Percentiles rank a stretch among this genome's conserved stretches.
These are phyloP conservation scores for Patiria miniata DNA, from an alignment of 35 echinoderm and acorn worm genomes.

Conservation along the genomic window DNA sequence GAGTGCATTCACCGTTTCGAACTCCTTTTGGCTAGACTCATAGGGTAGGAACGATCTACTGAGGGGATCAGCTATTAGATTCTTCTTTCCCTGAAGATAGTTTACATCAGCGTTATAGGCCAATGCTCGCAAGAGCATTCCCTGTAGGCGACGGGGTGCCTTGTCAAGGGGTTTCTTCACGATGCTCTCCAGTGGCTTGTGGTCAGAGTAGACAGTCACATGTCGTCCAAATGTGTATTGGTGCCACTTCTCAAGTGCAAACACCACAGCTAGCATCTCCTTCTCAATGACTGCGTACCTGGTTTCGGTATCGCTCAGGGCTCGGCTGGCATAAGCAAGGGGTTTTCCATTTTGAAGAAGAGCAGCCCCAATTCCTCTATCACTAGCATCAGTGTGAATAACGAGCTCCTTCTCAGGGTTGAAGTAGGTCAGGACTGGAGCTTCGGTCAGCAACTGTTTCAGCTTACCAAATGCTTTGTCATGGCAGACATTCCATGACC, in stretches of 20 bases:
- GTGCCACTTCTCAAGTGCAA: constrained; percentile 40
- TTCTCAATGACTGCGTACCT: constrained; percentile 59
- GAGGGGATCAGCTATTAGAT: constrained; percentile 32
- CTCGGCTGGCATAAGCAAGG: constrained; percentile 43
- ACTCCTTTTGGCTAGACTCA: not conserved
- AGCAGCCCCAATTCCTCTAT: constrained; percentile 45
- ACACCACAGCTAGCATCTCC: constrained; percentile 53
- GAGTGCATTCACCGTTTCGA: not conserved
- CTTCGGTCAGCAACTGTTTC: constrained; percentile 45
- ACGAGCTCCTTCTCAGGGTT: constrained; percentile 37
- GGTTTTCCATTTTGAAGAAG: constrained; percentile 39
- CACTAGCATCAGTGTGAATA: too few relatives aligned
- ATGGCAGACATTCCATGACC: constrained; percentile 33
- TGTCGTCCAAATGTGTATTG: constrained; percentile 53
- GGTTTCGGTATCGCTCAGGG: constrained; percentile 38
- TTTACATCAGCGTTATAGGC: constrained; percentile 21
- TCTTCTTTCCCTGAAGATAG: constrained; percentile 39
- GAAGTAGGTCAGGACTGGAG: constrained; percentile 65
- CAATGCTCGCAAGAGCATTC: constrained; percentile 39
- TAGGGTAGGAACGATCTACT: constrained; percentile 24
- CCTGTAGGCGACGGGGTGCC: constrained; percentile 46
- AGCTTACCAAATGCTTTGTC: constrained; percentile 29
- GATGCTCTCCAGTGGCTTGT: constrained; percentile 57
- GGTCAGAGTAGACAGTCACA: constrained; percentile 42
- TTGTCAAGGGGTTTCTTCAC: constrained; percentile 44